Base-by-base conservation (phyloP, 2,113 vertebrate genomes). In the Anseranas semipalmata region DNA sequence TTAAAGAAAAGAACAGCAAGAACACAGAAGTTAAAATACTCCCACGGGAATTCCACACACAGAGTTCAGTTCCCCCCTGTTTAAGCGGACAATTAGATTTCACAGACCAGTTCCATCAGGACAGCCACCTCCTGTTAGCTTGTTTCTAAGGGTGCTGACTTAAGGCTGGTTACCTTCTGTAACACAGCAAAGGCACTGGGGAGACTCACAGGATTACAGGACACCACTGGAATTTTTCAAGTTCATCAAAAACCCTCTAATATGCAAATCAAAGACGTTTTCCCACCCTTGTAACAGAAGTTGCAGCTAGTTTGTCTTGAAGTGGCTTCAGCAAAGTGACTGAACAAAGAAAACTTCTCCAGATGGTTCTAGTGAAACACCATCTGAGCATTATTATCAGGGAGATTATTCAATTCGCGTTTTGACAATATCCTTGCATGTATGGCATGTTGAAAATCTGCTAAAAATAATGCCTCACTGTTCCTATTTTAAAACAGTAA, bases 291-390 rank as follows among this genome's bases (percentile, higher is more conserved):
- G 39, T 15, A 97, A 93, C 85, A 97, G 97, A 97, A 97, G 96
- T 92, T 97, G 89, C 97, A 92, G 97, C 97, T 98, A 98, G 98
- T 98, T 98, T 98, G 97, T 97, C 98, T 98, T 97, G 92, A 98
- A 98, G 96, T 91, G 96, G 97, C 91, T 98, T 96, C 97, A 75
- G 96, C 97, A 95, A 97, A 95, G 76, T 48, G 96, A 96, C 96
- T 90, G 96, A 97, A 92, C 58, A 92, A 62, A 75, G 94, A 90
- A 81, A 76, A 88, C 7, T 89, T 85, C 95, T 98, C 97, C 98
- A 99, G 94, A 98, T 98, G 98, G 96, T 98, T 98, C 94, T 90
- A 81, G 93, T 97, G 98, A 97, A 97, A 92, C 79, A 87, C 86
- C 97, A 97, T 93, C 89, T 96, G 97, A 98, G 95, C 92, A 76